Conservation (phyloP, 2,888 invertebrate genomes). For the Tiliacea aurago region DNA sequence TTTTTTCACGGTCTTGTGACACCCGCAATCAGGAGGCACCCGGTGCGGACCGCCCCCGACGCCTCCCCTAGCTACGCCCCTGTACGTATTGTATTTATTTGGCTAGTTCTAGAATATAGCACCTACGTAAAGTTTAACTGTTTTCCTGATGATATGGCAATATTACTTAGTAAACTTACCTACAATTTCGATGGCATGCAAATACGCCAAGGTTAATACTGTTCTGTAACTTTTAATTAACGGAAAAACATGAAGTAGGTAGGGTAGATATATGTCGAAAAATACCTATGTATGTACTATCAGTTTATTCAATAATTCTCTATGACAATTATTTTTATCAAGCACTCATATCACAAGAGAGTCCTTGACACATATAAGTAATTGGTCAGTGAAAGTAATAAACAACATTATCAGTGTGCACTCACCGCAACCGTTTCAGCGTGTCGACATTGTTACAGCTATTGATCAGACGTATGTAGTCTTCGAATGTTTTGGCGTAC, state of each 20-base stretch:
- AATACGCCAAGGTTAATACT: conserved; percentile 10
- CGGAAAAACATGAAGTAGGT: not conserved
- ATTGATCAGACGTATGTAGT: conserved; percentile 96
- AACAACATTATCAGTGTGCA: conserved; percentile 66
- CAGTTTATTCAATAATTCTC: conserved; percentile 15
- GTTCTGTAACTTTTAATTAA: conserved; percentile 14
- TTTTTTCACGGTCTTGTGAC: too few species aligned
- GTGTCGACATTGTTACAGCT: conserved; percentile 95
- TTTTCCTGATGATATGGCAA: too few species aligned
- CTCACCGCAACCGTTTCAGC: conserved; percentile 94
- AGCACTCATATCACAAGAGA: conserved; percentile 32
- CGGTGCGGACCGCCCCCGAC: too few species aligned
- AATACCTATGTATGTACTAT: not conserved
- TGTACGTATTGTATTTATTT: too few species aligned
- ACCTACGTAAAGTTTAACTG: too few species aligned
- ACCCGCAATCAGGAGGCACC: too few species aligned
- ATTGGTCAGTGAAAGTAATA: conserved; percentile 61
- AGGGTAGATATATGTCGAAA: not conserved
- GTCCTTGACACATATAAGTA: conserved; percentile 54
- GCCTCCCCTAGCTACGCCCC: too few species aligned
- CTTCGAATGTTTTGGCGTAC: conserved; percentile 97
- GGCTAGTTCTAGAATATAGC: too few species aligned
- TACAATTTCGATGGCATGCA: not conserved
- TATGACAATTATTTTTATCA: conserved; percentile 25
- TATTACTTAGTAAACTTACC: not conserved